A percentile compares a stretch with the other conserved stretches of the same genome.
phyloP scores from a whole-genome alignment of 2,797 vertebrate species.

The Picus viridis region DNA sequence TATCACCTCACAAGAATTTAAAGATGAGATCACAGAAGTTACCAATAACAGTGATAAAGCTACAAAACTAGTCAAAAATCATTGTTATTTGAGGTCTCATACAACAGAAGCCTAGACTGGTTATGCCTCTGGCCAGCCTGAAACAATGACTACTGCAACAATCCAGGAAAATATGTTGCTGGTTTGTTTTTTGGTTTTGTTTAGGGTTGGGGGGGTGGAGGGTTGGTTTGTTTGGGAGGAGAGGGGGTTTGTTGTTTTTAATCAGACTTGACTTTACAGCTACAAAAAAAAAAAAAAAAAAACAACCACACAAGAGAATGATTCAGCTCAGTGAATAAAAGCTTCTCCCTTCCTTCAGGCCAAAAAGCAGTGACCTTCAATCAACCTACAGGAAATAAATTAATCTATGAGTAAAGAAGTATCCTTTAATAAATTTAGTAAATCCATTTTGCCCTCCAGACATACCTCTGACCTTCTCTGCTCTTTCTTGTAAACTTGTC shows the following conservation, averaged over 20 bases:
- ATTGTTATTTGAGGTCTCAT: neutral
- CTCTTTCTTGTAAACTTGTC: neutral
- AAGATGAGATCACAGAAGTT: neutral
- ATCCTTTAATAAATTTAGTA: neutral
- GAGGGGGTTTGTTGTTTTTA: neutral
- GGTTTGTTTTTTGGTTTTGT: too few relatives aligned
- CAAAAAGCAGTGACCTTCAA: constrained; percentile 1
- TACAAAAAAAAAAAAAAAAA: neutral
- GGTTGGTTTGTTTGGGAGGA: too few relatives aligned
- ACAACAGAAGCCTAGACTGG: neutral
- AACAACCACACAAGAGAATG: neutral
- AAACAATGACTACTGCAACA: neutral
- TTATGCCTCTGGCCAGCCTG: neutral
- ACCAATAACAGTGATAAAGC: neutral
- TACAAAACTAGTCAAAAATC: neutral
- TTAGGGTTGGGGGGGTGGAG: too few relatives aligned
- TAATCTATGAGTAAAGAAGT: neutral
- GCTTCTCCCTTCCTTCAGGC: neutral
- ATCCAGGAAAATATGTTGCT: neutral
- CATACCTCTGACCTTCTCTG: neutral
- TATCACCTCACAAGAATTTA: neutral
- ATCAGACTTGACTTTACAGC: neutral
- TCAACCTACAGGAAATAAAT: neutral
- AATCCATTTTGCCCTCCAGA: neutral
- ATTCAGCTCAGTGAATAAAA: constrained; percentile 2